phyloP scores from a whole-genome alignment of 1,140 invertebrate species.

The Doryteuthis pealeii region DNA sequence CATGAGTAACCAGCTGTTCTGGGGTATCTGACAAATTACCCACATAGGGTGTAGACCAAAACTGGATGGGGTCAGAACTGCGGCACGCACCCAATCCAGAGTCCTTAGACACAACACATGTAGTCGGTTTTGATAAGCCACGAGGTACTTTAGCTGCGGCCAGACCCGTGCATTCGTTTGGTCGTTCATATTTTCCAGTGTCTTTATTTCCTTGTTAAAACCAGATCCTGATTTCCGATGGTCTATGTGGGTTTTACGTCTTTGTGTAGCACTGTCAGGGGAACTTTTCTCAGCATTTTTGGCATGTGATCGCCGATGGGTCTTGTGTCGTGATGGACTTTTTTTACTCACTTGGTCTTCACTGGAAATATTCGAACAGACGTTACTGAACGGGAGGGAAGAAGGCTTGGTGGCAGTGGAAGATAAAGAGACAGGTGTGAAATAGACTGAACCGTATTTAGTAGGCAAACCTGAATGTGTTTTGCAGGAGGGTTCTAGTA shows the following conservation, averaged over 20 bases:
- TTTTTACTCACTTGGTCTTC: neutral
- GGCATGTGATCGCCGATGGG: neutral
- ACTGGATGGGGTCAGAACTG: neutral
- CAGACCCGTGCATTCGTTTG: neutral
- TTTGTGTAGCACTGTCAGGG: neutral
- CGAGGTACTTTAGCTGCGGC: neutral
- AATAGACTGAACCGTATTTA: too few species aligned
- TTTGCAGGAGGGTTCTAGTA: too few species aligned
- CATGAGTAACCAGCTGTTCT: neutral
- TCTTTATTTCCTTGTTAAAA: neutral
- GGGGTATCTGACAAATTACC: neutral
- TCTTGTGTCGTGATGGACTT: neutral
- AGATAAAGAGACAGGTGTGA: neutral
- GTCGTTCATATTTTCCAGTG: neutral
- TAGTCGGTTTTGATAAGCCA: neutral
- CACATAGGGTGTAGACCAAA: neutral
- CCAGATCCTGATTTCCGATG: neutral
- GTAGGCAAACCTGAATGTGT: too few species aligned
- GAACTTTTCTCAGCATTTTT: neutral
- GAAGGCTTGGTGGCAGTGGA: neutral
- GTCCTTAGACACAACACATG: neutral
- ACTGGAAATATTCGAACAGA: neutral
- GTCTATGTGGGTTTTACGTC: neutral
- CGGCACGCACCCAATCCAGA: neutral
- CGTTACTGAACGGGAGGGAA: neutral